phyloP scores from a whole-genome alignment of 2,888 invertebrate species.

The Drosophila sordidula region DNA sequence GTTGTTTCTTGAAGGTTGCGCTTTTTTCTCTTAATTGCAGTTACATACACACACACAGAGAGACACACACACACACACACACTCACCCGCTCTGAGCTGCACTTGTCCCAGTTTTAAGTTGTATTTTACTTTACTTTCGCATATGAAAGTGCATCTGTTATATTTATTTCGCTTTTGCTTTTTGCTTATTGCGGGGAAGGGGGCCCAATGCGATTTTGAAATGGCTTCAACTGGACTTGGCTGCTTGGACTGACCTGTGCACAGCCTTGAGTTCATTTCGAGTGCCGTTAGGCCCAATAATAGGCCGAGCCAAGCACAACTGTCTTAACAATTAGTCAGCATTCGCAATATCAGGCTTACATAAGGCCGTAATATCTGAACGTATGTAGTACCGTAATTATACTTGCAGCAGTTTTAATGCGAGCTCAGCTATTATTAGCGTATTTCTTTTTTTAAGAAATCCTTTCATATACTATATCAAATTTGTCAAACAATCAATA shows the following conservation, averaged over 20 bases:
- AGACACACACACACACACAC: background rate
- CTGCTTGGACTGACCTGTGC: constrained; percentile 17
- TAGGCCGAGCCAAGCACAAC: constrained; percentile 4
- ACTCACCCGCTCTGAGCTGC: constrained; percentile 22
- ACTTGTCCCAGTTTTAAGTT: constrained; percentile 56
- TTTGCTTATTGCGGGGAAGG: constrained; percentile 27
- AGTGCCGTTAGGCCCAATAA: constrained; percentile 21
- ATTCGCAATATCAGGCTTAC: constrained; percentile 4
- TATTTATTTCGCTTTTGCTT: constrained; percentile 31
- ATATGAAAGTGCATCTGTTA: constrained; percentile 64
- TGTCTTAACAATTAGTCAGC: constrained; percentile 6
- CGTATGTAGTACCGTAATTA: background rate
- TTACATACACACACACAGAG: constrained; percentile 3
- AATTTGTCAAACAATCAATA: too few relatives aligned
- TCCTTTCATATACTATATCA: too few relatives aligned
- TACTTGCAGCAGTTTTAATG: background rate
- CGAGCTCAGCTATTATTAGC: background rate
- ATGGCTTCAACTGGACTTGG: constrained; percentile 40
- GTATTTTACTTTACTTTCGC: constrained; percentile 45
- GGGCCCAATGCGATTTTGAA: constrained; percentile 46
- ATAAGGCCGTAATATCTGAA: background rate
- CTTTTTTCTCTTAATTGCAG: constrained; percentile 33
- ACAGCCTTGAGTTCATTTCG: constrained; percentile 42
- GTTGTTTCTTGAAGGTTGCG: constrained; percentile 48
- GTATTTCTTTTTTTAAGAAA: background rate